Base-by-base conservation (phyloP, 2,888 invertebrate genomes). In the Dynastes tityus region DNA sequence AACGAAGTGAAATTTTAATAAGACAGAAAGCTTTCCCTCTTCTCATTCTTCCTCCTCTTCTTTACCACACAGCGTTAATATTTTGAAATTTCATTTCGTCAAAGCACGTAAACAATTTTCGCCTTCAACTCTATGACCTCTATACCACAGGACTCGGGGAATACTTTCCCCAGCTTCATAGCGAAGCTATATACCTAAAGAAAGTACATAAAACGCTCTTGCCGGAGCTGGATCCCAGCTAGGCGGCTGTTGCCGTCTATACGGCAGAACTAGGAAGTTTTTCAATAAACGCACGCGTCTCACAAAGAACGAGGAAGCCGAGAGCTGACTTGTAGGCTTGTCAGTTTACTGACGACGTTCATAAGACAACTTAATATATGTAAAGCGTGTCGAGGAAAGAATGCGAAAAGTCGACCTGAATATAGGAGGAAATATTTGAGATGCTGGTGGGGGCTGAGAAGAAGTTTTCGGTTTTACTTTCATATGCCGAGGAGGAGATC, bases 331-430 rank as follows among this genome's bases (percentile, higher is more conserved):
- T 67, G 16, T 67, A 11, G 40, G 45, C 16, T 16, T 22, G 65
- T 67, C 65, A 67, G 65, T 67, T 40, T 13, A 11, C 40, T 67
- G 2, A 11, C 65, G 22, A 58, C 55, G 55, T 22, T 67, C 65
- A 67, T 67, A 67, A 67, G 22, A 45, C 45, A 45, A 16, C 45
- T 67, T 67, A 67, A 67, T 67, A 40, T 67, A 67, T 67, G 65
- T 67, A 67, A 67, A 67, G 37, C 65, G 40, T 58, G 55, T 22
- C 65, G 40, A 8, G n/a, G 16, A n/a, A 45, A 67, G 65, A 67
- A 45, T 45, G 45, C 8, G 45, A 11, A 8, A 45, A 45, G 45
- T 45, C 45, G 8, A 45, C 45, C 9, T 2, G 45, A 45, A 45
- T 45, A 37, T 37, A 2, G 32, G 45, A 8, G 45, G 8, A 11